Percentiles rank a stretch among this genome's conserved stretches.
These are phyloP conservation scores for Listronotus oregonensis DNA, from an alignment of 1,140 invertebrate species.

Conservation along the genomic window DNA sequence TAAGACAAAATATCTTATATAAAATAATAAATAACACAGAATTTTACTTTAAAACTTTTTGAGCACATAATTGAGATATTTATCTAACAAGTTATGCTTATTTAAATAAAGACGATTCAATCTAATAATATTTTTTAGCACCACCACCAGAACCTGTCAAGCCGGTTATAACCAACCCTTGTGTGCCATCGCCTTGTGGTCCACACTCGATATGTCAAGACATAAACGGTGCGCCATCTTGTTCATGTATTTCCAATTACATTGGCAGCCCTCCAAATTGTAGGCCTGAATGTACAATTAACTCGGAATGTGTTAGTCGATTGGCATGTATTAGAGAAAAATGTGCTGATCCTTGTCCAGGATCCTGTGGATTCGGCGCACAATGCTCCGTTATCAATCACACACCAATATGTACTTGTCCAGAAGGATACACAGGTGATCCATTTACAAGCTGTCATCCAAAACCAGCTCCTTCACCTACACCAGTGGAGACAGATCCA, in stretches of 20 bases:
- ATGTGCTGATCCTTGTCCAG: slow-evolving; percentile 69
- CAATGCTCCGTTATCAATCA: slow-evolving; percentile 73
- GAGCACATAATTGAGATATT: no score
- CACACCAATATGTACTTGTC: slow-evolving; percentile 71
- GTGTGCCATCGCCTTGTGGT: slow-evolving; percentile 78
- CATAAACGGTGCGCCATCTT: slow-evolving; percentile 64
- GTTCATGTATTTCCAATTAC: slow-evolving; percentile 63
- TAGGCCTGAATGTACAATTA: slow-evolving; percentile 70
- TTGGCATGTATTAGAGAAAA: slow-evolving; percentile 66
- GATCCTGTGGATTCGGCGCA: slow-evolving; percentile 73
- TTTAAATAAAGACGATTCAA: slow-evolving; percentile 13
- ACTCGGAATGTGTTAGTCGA: slow-evolving; percentile 67
- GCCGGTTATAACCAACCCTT: slow-evolving; percentile 61
- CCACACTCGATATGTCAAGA: slow-evolving; percentile 71
- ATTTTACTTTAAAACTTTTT: no score
- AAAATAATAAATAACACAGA: background rate
- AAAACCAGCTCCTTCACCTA: slow-evolving; percentile 49
- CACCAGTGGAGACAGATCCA: slow-evolving; percentile 57
- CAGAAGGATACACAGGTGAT: slow-evolving; percentile 69
- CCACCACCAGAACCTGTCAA: slow-evolving; percentile 40
- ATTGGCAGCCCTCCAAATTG: slow-evolving; percentile 72
- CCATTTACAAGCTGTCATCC: slow-evolving; percentile 50
- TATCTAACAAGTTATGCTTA: background rate
- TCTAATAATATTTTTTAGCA: slow-evolving; percentile 28
- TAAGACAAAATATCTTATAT: slow-evolving; percentile 47